Evolutionary conservation across 2,797 vertebrate genomes (phyloP).

Genomic region (Erethizon dorsatum): DNA sequence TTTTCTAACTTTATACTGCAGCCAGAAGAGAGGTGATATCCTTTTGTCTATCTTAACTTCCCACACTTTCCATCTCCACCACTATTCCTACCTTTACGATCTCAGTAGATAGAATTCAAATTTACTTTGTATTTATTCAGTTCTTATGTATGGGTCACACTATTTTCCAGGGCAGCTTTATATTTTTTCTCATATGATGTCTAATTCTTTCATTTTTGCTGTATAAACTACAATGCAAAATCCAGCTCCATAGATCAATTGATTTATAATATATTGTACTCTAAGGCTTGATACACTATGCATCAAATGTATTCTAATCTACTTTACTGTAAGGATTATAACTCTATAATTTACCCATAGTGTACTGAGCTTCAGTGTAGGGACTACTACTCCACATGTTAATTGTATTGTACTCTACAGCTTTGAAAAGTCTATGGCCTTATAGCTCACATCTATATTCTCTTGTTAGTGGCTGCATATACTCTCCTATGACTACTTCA

Average conservation of each 20-base stretch:
- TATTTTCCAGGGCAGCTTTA: not conserved
- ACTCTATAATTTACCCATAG: not conserved
- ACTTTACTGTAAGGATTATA: not conserved
- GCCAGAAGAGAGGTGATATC: not conserved
- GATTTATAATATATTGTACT: not conserved
- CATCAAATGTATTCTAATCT: not conserved
- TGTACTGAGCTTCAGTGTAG: not conserved
- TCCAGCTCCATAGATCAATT: not conserved
- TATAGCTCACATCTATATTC: not conserved
- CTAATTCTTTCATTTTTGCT: not conserved
- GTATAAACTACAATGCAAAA: not conserved
- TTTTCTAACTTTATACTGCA: not conserved
- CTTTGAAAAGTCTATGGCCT: not conserved
- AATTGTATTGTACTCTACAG: not conserved
- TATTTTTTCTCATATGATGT: conserved; percentile 8
- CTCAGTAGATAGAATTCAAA: not conserved
- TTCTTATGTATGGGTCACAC: not conserved
- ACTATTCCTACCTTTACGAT: not conserved
- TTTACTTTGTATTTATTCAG: not conserved
- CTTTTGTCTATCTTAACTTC: not conserved
- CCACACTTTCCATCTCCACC: not conserved
- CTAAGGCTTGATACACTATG: not conserved
- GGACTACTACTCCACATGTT: not conserved
- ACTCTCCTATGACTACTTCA: not conserved
- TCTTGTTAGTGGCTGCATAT: not conserved